These are phyloP conservation scores for Panthera leo DNA, from an alignment of 2,113 vertebrate species.

Conservation along the genomic window DNA sequence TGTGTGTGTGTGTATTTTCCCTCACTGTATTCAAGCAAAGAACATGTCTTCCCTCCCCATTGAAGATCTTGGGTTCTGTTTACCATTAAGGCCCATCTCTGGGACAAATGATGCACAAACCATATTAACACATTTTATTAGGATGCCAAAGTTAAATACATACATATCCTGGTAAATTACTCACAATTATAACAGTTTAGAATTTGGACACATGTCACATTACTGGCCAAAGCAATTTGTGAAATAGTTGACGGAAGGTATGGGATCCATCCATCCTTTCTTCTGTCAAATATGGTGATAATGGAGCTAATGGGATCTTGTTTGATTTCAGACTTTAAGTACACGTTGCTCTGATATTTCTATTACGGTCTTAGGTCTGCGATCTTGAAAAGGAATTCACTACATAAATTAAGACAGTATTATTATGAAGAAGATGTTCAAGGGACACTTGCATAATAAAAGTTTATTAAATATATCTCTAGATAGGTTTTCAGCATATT, in stretches of 20 bases:
- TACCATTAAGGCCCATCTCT: neutral
- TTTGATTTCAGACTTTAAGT: constrained; percentile 11
- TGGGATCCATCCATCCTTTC: neutral
- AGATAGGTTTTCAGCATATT: neutral
- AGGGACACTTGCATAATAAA: neutral
- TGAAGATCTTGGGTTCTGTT: neutral
- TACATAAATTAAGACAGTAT: neutral
- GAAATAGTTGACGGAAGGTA: neutral
- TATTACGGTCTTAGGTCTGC: neutral
- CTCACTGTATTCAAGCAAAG: neutral
- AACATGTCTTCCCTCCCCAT: neutral
- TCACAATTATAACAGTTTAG: neutral
- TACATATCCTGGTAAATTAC: neutral
- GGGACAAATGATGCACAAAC: neutral
- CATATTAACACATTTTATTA: neutral
- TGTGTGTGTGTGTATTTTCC: neutral
- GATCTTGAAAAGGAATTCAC: neutral
- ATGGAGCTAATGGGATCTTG: neutral
- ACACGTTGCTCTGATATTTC: neutral
- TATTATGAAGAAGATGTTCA: neutral
- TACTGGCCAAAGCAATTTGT: neutral
- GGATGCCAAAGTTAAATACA: neutral
- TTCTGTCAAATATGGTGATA: neutral
- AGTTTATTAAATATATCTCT: constrained; percentile 13
- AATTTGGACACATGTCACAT: neutral